These are phyloP conservation scores for Phortica magna DNA, from an alignment of 2,888 invertebrate species.

Conservation along the genomic window DNA sequence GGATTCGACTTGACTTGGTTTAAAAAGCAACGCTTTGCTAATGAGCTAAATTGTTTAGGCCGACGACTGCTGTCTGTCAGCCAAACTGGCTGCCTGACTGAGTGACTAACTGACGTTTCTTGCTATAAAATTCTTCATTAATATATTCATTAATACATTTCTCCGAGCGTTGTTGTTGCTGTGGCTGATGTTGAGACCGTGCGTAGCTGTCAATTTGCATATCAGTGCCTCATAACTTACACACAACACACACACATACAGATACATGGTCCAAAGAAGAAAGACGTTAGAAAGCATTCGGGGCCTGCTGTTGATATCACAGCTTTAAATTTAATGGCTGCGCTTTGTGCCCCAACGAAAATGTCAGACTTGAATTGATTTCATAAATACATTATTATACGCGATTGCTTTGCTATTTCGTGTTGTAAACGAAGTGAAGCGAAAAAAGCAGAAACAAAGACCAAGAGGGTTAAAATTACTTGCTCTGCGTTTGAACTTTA, in stretches of 20 bases:
- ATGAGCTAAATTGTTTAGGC: slow-evolving; percentile 55
- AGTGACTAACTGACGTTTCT: slow-evolving; percentile 28
- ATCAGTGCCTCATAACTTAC: slow-evolving; percentile 45
- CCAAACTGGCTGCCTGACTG: slow-evolving; percentile 24
- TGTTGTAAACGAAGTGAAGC: background rate
- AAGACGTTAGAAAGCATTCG: background rate
- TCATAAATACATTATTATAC: too few species aligned
- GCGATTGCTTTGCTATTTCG: background rate
- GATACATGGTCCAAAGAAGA: background rate
- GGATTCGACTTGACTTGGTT: background rate
- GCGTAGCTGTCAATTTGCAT: slow-evolving; percentile 56
- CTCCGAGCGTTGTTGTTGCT: slow-evolving; percentile 40
- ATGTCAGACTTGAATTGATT: background rate
- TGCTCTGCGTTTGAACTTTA: slow-evolving; percentile 71
- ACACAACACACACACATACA: slow-evolving; percentile 22
- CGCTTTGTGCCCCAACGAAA: background rate
- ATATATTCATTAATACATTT: slow-evolving; percentile 64
- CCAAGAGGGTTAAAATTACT: slow-evolving; percentile 44
- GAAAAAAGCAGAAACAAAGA: background rate
- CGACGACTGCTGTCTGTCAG: slow-evolving; percentile 34
- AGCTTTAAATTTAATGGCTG: too few species aligned
- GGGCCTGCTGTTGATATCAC: too few species aligned
- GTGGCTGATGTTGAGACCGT: slow-evolving; percentile 8
- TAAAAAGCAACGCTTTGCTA: slow-evolving; percentile 34
- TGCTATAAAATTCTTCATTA: slow-evolving; percentile 34